Evolutionary conservation across 2,888 invertebrate genomes (phyloP), one percentile per base, ranked within the genome.

Genomic region (Drosophila mimica): DNA sequence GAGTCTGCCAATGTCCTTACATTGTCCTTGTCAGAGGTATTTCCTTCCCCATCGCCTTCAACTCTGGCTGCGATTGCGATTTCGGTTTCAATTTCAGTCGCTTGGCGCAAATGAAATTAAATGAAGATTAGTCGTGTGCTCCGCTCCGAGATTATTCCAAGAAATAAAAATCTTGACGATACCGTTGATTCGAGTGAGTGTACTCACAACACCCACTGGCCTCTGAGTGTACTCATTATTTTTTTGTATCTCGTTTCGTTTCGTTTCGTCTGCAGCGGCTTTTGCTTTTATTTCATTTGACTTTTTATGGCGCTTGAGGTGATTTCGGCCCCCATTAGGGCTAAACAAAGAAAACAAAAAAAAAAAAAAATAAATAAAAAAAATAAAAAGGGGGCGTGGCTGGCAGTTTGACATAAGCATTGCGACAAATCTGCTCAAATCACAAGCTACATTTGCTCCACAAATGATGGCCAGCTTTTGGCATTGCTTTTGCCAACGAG

Each of bases 61-160:
- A 15, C 51, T 54, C 51, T 17, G 28, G 31, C 31, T 59, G 64
- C 67, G 77, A 70, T 70, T 79, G 69, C 77, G 84, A 74, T 83
- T 82, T 82, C 54, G 71, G 79, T 88, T 86, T 86, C 89, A 85
- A 82, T 89, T 82, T 83, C 86, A 74, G 86, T 62, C 71, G 70
- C 73, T 84, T 53, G 88, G 68, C 85, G 82, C 83, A 88, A 87
- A 91, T 91, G 86, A 91, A 91, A 91, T 92, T 91, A 91, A 91
- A 90, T 86, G 84, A 85, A 90, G 92, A 92, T 92, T 91, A 91
- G 88, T 90, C 87, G 80, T 80, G 81, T 89, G 85, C 85, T 88
- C 78, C 75, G 82, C 81, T 79, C 56, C 74, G 62, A 85, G 89
- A 88, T 91, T 91, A 90, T 88, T 88, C 81, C 85, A 70, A 82